Percentiles rank a stretch among this genome's conserved stretches.
Evolutionary conservation across 2,797 vertebrate genomes (phyloP).

Genomic region (Lacerta agilis): DNA sequence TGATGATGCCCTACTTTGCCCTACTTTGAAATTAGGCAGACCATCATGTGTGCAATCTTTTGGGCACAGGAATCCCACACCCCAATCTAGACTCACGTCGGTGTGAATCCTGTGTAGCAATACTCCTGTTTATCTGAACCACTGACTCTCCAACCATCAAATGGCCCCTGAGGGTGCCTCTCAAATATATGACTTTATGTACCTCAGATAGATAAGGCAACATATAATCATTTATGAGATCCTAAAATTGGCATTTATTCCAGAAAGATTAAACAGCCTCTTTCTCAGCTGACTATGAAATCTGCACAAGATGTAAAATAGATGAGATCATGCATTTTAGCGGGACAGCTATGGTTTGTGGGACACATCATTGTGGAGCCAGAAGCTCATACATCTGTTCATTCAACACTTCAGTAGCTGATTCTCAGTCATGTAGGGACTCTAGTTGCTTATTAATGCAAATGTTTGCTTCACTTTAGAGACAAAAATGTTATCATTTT

Average conservation of each 20-base stretch:
- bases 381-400: not conserved
- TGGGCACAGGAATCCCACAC: not conserved
- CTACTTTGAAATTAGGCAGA: too few species aligned
- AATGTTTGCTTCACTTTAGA: not conserved
- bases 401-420: not conserved
- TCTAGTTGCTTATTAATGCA: not conserved
- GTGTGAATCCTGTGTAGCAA: not conserved
- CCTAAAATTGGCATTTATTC: not conserved
- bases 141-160: not conserved
- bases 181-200: too few species aligned
- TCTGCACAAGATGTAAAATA: conserved; percentile 14
- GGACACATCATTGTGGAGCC: not conserved
- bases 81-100: not conserved
- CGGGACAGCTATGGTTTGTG: not conserved
- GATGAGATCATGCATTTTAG: not conserved
- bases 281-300: conserved; percentile 69
- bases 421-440: not conserved
- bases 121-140: not conserved
- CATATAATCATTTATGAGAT: not conserved
- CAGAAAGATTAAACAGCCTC: conserved; percentile 54
- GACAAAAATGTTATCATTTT: not conserved
- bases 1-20: too few species aligned
- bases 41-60: not conserved
- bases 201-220: not conserved
- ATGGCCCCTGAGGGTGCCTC: not conserved